Evolutionary conservation across 2,113 vertebrate species (phyloP).

Genomic region (mouse (Mus musculus)): DNA sequence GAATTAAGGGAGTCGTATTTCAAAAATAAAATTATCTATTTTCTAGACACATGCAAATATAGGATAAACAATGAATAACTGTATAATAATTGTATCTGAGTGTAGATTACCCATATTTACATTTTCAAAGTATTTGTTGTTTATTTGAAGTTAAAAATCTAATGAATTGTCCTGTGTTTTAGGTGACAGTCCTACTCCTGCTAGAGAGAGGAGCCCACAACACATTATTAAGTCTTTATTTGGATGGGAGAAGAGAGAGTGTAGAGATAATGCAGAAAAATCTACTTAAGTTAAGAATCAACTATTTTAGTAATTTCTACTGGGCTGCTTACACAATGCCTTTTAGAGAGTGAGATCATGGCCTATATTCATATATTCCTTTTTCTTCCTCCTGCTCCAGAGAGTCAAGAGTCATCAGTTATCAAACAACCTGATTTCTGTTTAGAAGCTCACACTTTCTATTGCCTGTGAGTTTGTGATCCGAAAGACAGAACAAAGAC

Average conservation of each 20-base stretch:
- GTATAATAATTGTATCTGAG: background rate
- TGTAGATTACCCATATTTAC: background rate
- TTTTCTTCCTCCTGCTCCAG: background rate
- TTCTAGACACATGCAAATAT: background rate
- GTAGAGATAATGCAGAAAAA: background rate
- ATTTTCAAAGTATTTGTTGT: background rate
- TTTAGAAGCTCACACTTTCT: background rate
- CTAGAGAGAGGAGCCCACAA: background rate
- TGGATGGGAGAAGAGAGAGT: background rate
- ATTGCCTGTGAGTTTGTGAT: background rate
- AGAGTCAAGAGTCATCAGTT: background rate
- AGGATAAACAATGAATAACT: background rate
- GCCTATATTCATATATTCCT: background rate
- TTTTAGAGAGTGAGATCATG: background rate
- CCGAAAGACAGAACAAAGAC: background rate
- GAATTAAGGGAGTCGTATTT: background rate
- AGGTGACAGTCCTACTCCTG: background rate
- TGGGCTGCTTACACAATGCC: background rate
- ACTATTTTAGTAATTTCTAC: background rate
- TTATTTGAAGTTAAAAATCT: background rate
- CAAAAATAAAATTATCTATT: background rate
- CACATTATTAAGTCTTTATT: background rate
- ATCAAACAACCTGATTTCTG: background rate
- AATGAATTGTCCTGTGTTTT: background rate
- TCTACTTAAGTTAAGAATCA: background rate